Conservation (phyloP, 1,140 invertebrate species). For the Whitmania pigra region DNA sequence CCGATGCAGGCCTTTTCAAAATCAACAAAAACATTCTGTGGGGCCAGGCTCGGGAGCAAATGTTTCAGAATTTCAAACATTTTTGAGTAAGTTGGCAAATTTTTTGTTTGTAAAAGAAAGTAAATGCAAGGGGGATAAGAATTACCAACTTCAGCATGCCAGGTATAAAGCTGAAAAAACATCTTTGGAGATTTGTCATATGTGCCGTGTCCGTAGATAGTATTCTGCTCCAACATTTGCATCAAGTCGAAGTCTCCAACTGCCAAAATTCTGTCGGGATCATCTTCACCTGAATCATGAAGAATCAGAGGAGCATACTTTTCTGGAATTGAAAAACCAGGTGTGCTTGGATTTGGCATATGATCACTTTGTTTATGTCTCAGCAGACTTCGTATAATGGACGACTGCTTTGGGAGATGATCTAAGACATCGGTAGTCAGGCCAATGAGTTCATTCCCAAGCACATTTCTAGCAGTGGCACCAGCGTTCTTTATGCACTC, state of each 20-base stretch:
- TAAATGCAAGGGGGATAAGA: constrained; percentile 12
- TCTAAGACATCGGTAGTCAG: background rate
- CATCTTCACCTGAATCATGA: constrained; percentile 14
- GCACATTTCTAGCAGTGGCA: background rate
- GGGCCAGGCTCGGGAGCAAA: background rate
- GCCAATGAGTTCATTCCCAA: background rate
- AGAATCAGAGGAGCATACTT: background rate
- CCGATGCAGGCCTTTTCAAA: constrained; percentile 14
- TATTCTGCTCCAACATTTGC: background rate
- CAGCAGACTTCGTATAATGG: background rate
- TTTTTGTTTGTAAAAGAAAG: constrained; percentile 12
- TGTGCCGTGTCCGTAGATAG: background rate
- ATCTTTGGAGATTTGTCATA: constrained; percentile 7
- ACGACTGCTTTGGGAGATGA: background rate
- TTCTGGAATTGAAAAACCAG: background rate
- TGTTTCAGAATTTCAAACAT: constrained; percentile 9
- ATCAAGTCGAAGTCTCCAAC: background rate
- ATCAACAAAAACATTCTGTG: constrained; percentile 12
- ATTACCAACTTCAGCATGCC: constrained; percentile 12
- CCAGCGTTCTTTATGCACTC: background rate
- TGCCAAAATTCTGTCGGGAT: constrained; percentile 14
- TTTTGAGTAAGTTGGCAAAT: background rate
- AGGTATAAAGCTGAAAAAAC: constrained; percentile 16
- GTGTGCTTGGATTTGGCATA: background rate
- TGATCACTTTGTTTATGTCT: background rate